Evolutionary conservation across 1,140 invertebrate species (phyloP), one percentile per base, ranked within the genome.

Genomic region (Nylanderia fulva): DNA sequence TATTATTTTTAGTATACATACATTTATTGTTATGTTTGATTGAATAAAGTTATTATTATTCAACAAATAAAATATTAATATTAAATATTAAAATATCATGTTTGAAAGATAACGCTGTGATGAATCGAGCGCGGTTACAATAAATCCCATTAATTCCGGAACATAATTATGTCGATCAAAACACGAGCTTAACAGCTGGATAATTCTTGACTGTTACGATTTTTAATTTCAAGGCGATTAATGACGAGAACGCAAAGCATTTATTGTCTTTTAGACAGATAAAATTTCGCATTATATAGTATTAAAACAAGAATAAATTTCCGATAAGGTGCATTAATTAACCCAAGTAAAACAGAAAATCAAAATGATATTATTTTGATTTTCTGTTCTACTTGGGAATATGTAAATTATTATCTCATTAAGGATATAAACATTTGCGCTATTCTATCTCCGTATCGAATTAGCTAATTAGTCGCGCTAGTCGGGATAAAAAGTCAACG

Each of bases 331-430:
- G 18, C 54, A 68, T 87, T 79, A 85, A n/a, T n/a, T n/a, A n/a
- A n/a, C n/a, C n/a, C n/a, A n/a, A n/a, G n/a, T n/a, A n/a, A n/a
- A n/a, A n/a, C n/a, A n/a, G n/a, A n/a, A n/a, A n/a, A n/a, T n/a
- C n/a, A n/a, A n/a, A n/a, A n/a, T n/a, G n/a, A n/a, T n/a, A n/a
- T n/a, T n/a, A n/a, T n/a, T n/a, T n/a, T n/a, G n/a, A n/a, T n/a
- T n/a, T n/a, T n/a, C n/a, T n/a, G n/a, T n/a, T n/a, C n/a, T n/a
- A n/a, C n/a, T n/a, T n/a, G n/a, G n/a, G n/a, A n/a, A 88, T 87
- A 88, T 85, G 72, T 27, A 75, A 87, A 88, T 88, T 69, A 74
- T 69, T 42, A 61, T 85, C 68, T 68, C 63, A 72, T 87, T 87
- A 85, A 87, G 60, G 11, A 39, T 27, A 29, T 27, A n/a, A 52